phyloP scores from a whole-genome alignment of 2,888 invertebrate genomes.

The Petrophora chlorosata region DNA sequence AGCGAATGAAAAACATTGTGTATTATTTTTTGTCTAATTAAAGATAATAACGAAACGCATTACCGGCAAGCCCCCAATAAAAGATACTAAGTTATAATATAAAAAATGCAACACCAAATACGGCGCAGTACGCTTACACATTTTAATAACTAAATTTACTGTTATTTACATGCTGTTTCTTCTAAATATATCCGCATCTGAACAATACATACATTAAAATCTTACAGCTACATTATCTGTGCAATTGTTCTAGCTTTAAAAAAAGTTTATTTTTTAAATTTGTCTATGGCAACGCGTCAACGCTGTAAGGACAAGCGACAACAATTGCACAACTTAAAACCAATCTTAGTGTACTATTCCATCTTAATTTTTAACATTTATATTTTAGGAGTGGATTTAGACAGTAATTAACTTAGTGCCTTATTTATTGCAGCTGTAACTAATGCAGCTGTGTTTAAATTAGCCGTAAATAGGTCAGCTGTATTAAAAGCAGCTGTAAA shows the following conservation, averaged over 20 bases:
- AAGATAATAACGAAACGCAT: constrained; percentile 17
- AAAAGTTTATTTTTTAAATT: constrained; percentile 27
- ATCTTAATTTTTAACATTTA: constrained; percentile 53
- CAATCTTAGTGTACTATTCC: constrained; percentile 63
- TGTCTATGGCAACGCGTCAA: constrained; percentile 55
- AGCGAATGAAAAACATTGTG: constrained; percentile 1
- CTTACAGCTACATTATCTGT: constrained; percentile 73
- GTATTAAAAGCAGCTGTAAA: too few relatives aligned
- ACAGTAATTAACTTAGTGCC: constrained; percentile 74
- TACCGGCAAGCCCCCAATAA: constrained; percentile 52
- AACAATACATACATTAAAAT: constrained; percentile 82
- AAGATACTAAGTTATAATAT: constrained; percentile 56
- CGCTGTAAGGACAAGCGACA: constrained; percentile 55
- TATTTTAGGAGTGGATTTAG: constrained; percentile 76
- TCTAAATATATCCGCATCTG: constrained; percentile 84
- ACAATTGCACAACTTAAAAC: constrained; percentile 77
- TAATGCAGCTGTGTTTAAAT: too few relatives aligned
- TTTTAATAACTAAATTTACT: constrained; percentile 48
- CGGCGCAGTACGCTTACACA: constrained; percentile 52
- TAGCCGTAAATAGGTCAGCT: constrained; percentile 2
- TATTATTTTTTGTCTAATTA: constrained; percentile 7
- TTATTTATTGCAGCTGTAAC: constrained; percentile 28
- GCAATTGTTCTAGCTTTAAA: constrained; percentile 72
- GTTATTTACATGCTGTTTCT: constrained; percentile 79
- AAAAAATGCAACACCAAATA: constrained; percentile 67